Evolutionary conservation across 1,140 invertebrate genomes (phyloP).

Genomic region (Drosophila prosaltans): DNA sequence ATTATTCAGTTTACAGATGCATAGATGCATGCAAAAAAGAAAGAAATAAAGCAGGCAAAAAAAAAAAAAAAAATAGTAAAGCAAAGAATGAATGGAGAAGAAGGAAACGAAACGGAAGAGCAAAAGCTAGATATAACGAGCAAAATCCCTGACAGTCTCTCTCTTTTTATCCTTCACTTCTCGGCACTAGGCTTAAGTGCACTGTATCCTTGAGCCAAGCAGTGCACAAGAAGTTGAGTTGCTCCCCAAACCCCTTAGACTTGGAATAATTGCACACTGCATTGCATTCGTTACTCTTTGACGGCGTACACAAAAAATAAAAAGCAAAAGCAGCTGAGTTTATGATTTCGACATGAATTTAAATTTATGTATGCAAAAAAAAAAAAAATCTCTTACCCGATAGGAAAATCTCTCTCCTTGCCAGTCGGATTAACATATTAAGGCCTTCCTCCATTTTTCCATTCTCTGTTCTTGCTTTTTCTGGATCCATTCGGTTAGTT

Average conservation of each 20-base stretch:
- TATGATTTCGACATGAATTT: conserved; percentile 12
- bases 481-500: neutral
- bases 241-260: neutral
- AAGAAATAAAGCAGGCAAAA: neutral
- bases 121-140: conserved; percentile 21
- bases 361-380: neutral
- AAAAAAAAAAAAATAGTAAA: conserved; percentile 14
- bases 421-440: conserved; percentile 16
- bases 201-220: conserved; percentile 8
- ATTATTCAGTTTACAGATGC: conserved; percentile 66
- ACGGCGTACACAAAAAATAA: neutral
- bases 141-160: conserved; percentile 14
- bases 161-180: neutral
- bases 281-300: conserved; percentile 13
- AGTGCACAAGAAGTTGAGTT: conserved; percentile 7
- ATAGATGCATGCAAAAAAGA: conserved; percentile 32
- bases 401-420: neutral
- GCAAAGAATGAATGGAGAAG: conserved; percentile 13
- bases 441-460: conserved; percentile 7
- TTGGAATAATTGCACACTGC: conserved; percentile 10
- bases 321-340: neutral
- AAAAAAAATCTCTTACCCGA: conserved; percentile 4
- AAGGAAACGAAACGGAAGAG: conserved; percentile 1
- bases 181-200: conserved; percentile 7
- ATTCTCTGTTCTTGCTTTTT: conserved; percentile 25